Percentiles rank a stretch among this genome's conserved stretches.
Conservation (phyloP, 2,113 vertebrate species). For the Mesembrinibis cayennensis region DNA sequence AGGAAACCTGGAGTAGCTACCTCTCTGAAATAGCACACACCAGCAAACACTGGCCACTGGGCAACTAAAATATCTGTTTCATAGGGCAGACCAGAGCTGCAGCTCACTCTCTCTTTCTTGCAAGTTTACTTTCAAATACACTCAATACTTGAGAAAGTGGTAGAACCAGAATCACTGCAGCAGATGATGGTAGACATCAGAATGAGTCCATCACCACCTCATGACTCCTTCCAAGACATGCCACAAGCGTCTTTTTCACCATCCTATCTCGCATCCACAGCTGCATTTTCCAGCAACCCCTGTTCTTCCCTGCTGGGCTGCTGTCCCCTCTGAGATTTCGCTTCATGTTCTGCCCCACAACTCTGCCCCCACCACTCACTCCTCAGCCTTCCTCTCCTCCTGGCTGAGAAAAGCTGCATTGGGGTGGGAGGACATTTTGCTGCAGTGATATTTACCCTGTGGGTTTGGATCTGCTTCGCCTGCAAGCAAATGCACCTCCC, state of each 20-base stretch:
- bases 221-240: not conserved
- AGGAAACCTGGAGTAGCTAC: not conserved
- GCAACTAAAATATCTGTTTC: not conserved
- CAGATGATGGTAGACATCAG: not conserved
- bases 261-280: not conserved
- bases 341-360: not conserved
- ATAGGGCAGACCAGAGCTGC: not conserved
- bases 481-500: not conserved
- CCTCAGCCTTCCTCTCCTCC: not conserved
- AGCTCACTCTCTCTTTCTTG: not conserved
- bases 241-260: not conserved
- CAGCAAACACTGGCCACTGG: not conserved
- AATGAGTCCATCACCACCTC: not conserved
- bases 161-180: not conserved
- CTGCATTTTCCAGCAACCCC: not conserved
- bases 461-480: not conserved
- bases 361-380: not conserved
- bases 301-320: not conserved
- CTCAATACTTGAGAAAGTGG: fast-evolving
- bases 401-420: not conserved
- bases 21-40: not conserved
- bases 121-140: not conserved
- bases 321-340: fast-evolving
- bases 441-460: fast-evolving
- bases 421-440: not conserved